Evolutionary conservation across 2,888 invertebrate species (phyloP), one percentile per base, ranked within the genome.

Genomic region (Hypercompe scribonia): DNA sequence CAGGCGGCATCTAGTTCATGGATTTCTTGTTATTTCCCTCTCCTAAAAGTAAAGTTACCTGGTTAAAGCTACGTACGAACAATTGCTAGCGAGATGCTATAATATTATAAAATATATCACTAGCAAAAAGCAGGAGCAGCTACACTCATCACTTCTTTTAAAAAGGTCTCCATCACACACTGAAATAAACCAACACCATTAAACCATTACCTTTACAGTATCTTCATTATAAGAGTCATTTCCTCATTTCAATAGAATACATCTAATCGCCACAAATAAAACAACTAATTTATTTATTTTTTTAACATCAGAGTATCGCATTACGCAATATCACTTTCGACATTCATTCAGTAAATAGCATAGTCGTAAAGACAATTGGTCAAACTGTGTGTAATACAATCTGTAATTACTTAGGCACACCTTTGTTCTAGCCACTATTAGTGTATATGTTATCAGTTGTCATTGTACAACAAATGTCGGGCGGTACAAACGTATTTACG

Each of bases 381-480:
- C 65, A 71, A 66, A 67, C 31, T n/a, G 42, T 67, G 42, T 58
- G 71, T 31, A 54, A 24, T 36, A 11, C 11, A 67, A 63, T 28
- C 39, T 65, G 42, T 39, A 65, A 71, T 71, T 66, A 70, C 34
- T 31, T 50, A 36, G 61, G 21, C 39, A 69, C 36, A 68, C 31
- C 71, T 70, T 74, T 71, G 69, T 73, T 71, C 42, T 63, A 73
- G n/a, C 34, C 39, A 80, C 77, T 78, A 83, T 82, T 85, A 86
- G 79, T 87, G 84, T 86, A 84, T 85, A 89, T 90, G 90, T 88
- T 90, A 89, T 90, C 89, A 86, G 71, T 82, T 80, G 85, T 84
- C 83, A 90, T 89, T 77, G 76, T 67, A 84, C 70, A 93, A 89
- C 92, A 93, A 93, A 93, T 90, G 91, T 92, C 93, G 93, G 92